phyloP scores from a whole-genome alignment of 53 echinoderm and acorn worm genomes.

The Astropecten irregularis region DNA sequence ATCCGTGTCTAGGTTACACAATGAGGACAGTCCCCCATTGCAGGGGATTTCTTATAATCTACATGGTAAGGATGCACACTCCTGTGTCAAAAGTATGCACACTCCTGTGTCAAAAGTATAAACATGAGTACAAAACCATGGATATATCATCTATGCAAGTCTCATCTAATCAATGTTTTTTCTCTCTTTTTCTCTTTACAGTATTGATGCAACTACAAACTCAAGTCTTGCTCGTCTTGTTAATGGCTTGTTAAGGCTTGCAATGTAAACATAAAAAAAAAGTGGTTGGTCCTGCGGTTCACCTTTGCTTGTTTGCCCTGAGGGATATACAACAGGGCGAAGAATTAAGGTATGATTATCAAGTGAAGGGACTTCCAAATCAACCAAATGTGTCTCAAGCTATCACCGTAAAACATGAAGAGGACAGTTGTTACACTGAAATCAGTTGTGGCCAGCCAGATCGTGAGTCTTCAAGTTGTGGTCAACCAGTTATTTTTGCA shows the following conservation, averaged over 20 bases:
- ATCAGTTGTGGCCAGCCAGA: neutral
- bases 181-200: neutral
- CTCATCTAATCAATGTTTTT: neutral
- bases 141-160: too few species aligned
- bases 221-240: constrained; percentile 1
- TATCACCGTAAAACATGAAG: neutral
- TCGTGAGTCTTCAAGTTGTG: neutral
- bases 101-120: too few species aligned
- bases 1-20: too few species aligned
- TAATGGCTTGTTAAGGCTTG: neutral
- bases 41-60: too few species aligned
- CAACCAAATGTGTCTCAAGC: neutral
- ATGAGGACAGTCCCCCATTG: too few species aligned
- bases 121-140: too few species aligned
- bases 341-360: neutral
- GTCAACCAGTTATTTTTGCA: neutral
- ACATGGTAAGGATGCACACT: too few species aligned
- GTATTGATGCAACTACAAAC: constrained; percentile 6
- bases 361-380: neutral
- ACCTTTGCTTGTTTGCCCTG: constrained; percentile 6
- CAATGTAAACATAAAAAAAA: neutral
- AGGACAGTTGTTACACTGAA: neutral
- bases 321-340: neutral
- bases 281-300: neutral
- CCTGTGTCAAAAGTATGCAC: neutral